phyloP scores from a whole-genome alignment of 1,140 invertebrate genomes.

The Megalonaias nervosa region DNA sequence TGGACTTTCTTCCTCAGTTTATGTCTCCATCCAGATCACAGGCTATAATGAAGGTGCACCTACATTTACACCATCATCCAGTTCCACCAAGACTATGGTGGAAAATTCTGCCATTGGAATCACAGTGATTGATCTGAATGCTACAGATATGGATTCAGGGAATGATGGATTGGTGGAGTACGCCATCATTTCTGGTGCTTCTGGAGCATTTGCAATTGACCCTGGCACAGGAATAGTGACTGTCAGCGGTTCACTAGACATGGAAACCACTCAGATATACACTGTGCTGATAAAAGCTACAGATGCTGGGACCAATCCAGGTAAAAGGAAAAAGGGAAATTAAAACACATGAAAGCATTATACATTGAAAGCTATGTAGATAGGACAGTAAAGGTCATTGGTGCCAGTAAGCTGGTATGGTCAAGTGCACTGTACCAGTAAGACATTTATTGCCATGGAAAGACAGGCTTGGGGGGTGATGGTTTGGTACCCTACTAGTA shows the following conservation, averaged over 20 bases:
- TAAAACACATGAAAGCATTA: no score
- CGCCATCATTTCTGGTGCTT: slow-evolving; percentile 37
- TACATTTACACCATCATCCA: slow-evolving; percentile 75
- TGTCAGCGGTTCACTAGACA: slow-evolving; percentile 46
- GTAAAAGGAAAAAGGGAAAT: background rate
- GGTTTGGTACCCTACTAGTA: no score
- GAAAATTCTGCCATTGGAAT: slow-evolving; percentile 34
- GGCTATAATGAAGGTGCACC: slow-evolving; percentile 95
- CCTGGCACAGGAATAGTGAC: slow-evolving; percentile 41
- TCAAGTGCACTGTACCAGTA: no score
- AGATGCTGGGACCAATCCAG: slow-evolving; percentile 34
- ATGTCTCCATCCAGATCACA: slow-evolving; percentile 61
- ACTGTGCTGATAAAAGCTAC: slow-evolving; percentile 37
- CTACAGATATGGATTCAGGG: slow-evolving; percentile 48
- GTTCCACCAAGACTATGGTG: slow-evolving; percentile 14
- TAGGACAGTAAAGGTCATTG: no score
- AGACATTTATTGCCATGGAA: no score
- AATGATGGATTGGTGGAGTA: slow-evolving; percentile 46
- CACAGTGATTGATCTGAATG: slow-evolving; percentile 33
- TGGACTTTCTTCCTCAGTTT: slow-evolving; percentile 1
- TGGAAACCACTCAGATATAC: slow-evolving; percentile 44
- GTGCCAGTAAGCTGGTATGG: no score
- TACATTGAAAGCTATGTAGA: no score
- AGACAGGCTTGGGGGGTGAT: no score
- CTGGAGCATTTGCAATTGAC: slow-evolving; percentile 44